phyloP scores from a whole-genome alignment of 1,140 invertebrate genomes.

The Akabosia matsudoensis region DNA sequence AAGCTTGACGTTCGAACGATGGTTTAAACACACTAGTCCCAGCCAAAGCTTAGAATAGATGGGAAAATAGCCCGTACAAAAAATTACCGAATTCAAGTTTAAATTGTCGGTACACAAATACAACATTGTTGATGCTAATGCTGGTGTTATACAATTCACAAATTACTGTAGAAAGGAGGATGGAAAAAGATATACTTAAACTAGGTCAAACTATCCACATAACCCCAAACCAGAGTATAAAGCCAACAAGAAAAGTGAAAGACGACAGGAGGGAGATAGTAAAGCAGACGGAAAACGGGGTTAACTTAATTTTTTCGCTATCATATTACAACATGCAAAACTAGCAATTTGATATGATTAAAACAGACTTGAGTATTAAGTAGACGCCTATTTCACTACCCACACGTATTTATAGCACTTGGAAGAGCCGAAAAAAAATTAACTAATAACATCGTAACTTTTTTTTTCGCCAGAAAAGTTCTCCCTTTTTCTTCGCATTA shows the following conservation, averaged over 20 bases:
- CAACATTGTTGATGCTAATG: neutral
- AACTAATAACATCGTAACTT: neutral
- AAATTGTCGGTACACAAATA: neutral
- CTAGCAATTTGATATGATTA: neutral
- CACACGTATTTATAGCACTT: neutral
- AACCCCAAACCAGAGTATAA: neutral
- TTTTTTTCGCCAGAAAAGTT: neutral
- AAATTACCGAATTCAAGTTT: no score
- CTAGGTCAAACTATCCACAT: neutral
- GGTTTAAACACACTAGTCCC: no score
- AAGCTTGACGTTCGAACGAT: no score
- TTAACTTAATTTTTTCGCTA: neutral
- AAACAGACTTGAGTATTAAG: neutral
- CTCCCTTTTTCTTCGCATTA: no score
- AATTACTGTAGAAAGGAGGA: neutral
- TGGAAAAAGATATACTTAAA: neutral
- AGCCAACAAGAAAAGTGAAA: neutral
- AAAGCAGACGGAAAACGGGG: neutral
- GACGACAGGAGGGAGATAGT: neutral
- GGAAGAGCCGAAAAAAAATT: neutral
- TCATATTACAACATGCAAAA: neutral
- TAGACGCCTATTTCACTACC: neutral
- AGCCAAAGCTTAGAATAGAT: no score
- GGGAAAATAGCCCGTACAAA: no score
- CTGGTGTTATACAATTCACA: no score